Base-by-base conservation (phyloP, 2,888 invertebrate species). In the Ichneumoninae sp. region DNA sequence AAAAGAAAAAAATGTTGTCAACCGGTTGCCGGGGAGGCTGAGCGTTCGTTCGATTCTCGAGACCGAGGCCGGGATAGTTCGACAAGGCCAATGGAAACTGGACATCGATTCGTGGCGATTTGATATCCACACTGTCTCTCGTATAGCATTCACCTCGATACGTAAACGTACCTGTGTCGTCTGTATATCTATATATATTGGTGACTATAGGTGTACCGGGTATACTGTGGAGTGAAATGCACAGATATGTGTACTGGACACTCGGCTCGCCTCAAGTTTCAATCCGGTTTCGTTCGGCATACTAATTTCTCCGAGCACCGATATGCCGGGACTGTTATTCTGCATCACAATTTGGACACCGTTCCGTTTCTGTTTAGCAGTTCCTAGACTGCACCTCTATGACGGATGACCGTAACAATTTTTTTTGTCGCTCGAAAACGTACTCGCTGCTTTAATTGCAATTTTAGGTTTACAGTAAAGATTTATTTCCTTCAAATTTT, bases 301-400 rank as follows among this genome's bases (percentile, higher is more conserved):
- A 85, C 83, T 83, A 83, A 86, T 86, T 82, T 57, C 75, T 44
- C 33, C 57, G 54, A 19, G 75, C 22, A 69, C 60, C 52, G 76
- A 30, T 52, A 81, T 22, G 30, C 30, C 19, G 13, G 10, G 47
- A 26, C 10, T 54, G 47, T 81, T 69, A 71, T 72, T 87, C 75
- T 84, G 87, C 86, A 86, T 87, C 81, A 71, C 80, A 86, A 86
- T 88, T 86, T 84, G 82, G 83, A 80, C 86, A 84, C 85, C 85
- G 86, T 87, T 82, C 80, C 44, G 13, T 74, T 77, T 50, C 54
- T n/a, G 13, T n/a, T 79, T 16, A 26, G 60, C 33, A 52, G 22
- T 5, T 69, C 26, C 44, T 62, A 62, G 60, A 57, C 44, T 60
- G 13, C 19, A 79, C 13, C 36, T 30, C 26, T 47, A 8, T 7